Conservation (phyloP, 2,113 vertebrate species). For the Garra rufa region DNA sequence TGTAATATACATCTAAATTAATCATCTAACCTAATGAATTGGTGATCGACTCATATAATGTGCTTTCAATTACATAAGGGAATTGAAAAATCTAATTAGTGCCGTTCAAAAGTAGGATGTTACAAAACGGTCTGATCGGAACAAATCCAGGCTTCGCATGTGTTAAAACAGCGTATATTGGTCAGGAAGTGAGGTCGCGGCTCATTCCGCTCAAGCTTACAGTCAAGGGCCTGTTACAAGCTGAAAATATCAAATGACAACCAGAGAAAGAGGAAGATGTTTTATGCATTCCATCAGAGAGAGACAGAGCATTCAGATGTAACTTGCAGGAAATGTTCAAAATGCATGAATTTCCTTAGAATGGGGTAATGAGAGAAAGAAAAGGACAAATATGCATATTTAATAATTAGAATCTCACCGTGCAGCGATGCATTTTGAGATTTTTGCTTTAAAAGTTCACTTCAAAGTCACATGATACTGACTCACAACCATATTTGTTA, state of each 20-base stretch:
- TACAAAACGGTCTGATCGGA: background rate
- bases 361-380: conserved; percentile 13
- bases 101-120: background rate
- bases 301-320: conserved; percentile 34
- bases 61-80: background rate
- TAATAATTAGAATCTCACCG: background rate
- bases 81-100: background rate
- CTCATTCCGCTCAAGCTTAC: conserved; percentile 37
- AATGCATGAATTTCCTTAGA: conserved; percentile 43
- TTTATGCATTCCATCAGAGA: conserved; percentile 52
- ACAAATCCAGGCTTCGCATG: background rate
- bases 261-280: conserved; percentile 59
- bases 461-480: conserved; percentile 43
- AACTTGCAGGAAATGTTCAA: conserved; percentile 43
- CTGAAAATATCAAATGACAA: conserved; percentile 17
- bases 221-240: conserved; percentile 28
- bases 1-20: conserved; percentile 11
- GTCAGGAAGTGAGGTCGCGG: background rate
- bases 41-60: background rate
- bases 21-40: conserved; percentile 29
- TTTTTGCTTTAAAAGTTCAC: background rate
- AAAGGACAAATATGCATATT: conserved; percentile 11
- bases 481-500: background rate
- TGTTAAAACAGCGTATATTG: background rate
- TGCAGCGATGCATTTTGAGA: background rate